These are phyloP conservation scores for Andrena haemorrhoa DNA, from an alignment of 2,888 invertebrate genomes.

Conservation along the genomic window DNA sequence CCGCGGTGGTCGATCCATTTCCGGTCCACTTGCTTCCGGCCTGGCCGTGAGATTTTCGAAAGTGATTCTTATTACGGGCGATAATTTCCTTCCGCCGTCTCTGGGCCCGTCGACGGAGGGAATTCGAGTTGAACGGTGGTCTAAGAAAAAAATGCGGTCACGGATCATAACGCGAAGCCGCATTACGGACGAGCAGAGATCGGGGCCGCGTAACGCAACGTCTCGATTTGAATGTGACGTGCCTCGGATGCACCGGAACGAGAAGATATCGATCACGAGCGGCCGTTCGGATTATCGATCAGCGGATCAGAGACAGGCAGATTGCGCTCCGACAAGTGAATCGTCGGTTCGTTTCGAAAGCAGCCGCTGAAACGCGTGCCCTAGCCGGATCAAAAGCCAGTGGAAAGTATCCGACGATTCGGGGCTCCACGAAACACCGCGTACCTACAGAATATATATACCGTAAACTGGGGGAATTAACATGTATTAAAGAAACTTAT, in stretches of 20 bases:
- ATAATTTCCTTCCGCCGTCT: neutral
- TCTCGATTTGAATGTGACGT: conserved; percentile 69
- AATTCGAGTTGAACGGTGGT: conserved; percentile 60
- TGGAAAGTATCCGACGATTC: neutral
- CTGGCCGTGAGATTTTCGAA: conserved; percentile 53
- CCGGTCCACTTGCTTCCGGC: conserved; percentile 68
- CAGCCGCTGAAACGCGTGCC: neutral
- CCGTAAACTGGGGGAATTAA: too few species aligned
- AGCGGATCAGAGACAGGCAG: neutral
- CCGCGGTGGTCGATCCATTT: conserved; percentile 54
- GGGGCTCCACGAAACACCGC: neutral
- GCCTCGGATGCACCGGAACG: conserved; percentile 43
- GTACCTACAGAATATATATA: too few species aligned
- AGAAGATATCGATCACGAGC: conserved; percentile 45
- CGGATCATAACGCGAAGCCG: conserved; percentile 72
- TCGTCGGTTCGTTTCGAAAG: neutral
- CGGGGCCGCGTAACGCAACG: conserved; percentile 71
- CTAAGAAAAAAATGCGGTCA: conserved; percentile 73
- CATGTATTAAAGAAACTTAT: too few species aligned
- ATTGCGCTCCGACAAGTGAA: neutral
- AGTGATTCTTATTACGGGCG: conserved; percentile 50
- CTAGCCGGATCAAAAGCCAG: neutral
- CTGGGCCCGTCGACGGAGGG: neutral
- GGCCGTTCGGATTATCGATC: conserved; percentile 24
- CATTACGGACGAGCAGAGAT: conserved; percentile 75